Evolutionary conservation across 1,140 invertebrate species (phyloP).

Genomic region (Limonius californicus): DNA sequence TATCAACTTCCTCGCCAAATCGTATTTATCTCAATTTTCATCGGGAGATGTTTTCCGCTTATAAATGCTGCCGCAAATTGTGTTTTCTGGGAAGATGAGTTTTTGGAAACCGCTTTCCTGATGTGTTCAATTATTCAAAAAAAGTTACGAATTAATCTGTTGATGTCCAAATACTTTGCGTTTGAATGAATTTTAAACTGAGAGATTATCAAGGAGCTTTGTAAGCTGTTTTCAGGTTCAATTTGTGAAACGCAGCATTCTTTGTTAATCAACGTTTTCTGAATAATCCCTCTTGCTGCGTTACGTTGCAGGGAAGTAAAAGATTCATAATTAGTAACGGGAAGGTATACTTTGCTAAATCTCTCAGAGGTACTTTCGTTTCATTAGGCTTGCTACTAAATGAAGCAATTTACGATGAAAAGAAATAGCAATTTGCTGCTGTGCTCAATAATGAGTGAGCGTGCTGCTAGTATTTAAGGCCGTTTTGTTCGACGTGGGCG

Average conservation of each 20-base stretch:
- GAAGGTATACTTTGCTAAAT: conserved; percentile 21
- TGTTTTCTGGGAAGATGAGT: background rate
- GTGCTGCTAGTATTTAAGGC: conserved; percentile 23
- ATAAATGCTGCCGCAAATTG: conserved; percentile 4
- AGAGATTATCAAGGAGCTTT: background rate
- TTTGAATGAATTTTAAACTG: background rate
- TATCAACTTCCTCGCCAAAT: conserved; percentile 17
- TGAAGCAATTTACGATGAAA: conserved; percentile 34
- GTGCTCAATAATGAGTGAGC: conserved; percentile 28
- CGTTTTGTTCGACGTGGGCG: background rate
- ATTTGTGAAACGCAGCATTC: conserved; percentile 21
- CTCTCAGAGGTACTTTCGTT: conserved; percentile 24
- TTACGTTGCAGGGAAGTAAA: conserved; percentile 20
- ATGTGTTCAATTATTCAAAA: too few relatives aligned
- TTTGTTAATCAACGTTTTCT: conserved; percentile 25
- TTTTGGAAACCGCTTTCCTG: too few relatives aligned
- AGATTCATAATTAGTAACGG: conserved; percentile 26
- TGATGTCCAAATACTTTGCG: too few relatives aligned
- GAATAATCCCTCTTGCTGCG: conserved; percentile 22
- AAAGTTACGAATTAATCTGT: too few relatives aligned
- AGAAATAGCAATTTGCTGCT: conserved; percentile 32
- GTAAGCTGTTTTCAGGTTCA: conserved; percentile 21
- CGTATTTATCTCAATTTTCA: conserved; percentile 17
- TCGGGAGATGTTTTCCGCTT: background rate
- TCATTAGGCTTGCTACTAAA: conserved; percentile 29